phyloP scores from a whole-genome alignment of 2,797 vertebrate species.

The Anguilla anguilla region DNA sequence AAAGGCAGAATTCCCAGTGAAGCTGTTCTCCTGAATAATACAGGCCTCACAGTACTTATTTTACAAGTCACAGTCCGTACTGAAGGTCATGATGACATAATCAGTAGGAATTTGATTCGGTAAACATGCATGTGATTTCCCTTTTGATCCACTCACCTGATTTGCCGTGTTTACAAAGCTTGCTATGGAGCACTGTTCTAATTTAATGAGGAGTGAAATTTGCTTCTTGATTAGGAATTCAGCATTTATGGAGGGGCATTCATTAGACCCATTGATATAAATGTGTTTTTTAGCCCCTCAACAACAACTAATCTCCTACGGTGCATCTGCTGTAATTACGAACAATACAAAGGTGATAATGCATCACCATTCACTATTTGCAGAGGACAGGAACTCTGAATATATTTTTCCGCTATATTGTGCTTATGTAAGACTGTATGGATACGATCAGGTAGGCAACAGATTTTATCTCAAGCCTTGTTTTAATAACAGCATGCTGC shows the following conservation, averaged over 20 bases:
- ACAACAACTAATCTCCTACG: not conserved
- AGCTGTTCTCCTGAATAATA: not conserved
- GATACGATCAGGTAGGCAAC: not conserved
- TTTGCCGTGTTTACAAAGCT: not conserved
- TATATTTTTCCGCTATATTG: not conserved
- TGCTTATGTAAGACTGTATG: not conserved
- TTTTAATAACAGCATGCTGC: not conserved
- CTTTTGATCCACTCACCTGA: not conserved
- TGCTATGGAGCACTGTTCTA: not conserved
- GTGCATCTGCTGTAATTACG: not conserved
- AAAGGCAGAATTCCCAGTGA: not conserved
- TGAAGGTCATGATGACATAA: not conserved
- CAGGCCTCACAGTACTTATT: not conserved
- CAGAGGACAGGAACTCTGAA: not conserved
- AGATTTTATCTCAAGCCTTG: not conserved
- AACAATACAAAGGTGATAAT: not conserved
- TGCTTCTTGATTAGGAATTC: slow-evolving; percentile 21
- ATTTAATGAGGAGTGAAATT: slow-evolving; percentile 18
- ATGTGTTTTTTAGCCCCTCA: not conserved
- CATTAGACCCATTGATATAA: not conserved
- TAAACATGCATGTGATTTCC: not conserved
- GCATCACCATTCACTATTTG: not conserved
- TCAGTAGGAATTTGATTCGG: not conserved
- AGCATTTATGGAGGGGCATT: not conserved
- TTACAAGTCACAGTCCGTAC: slow-evolving; percentile 6